These are phyloP conservation scores for Aricia artaxerxes DNA, from an alignment of 2,888 invertebrate genomes.

Conservation along the genomic window DNA sequence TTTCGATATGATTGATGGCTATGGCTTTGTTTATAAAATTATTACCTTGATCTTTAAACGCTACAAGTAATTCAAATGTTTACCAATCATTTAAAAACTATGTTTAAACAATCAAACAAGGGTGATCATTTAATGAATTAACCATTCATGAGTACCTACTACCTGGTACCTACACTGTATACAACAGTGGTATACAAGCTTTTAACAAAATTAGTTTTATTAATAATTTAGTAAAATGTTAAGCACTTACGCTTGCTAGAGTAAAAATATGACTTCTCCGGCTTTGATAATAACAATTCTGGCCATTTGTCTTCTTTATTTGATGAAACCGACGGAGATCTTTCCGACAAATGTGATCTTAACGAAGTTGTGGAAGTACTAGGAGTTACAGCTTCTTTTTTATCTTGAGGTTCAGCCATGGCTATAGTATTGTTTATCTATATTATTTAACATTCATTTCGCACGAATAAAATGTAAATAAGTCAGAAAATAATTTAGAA, in stretches of 20 bases:
- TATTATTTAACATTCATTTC: not conserved
- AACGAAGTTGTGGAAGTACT: slow-evolving; percentile 63
- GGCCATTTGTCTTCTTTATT: slow-evolving; percentile 74
- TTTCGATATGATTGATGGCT: not conserved
- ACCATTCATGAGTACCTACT: too few species aligned
- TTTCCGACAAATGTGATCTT: slow-evolving; percentile 59
- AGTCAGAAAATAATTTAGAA: not conserved
- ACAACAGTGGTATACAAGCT: too few species aligned
- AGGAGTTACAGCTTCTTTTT: slow-evolving; percentile 58
- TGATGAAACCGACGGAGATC: slow-evolving; percentile 68
- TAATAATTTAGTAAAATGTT: not conserved
- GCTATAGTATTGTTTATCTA: slow-evolving; percentile 1
- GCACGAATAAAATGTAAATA: not conserved
- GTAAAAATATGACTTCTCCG: slow-evolving; percentile 69
- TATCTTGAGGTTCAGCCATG: slow-evolving; percentile 67
- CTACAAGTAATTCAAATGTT: not conserved
- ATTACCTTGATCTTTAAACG: not conserved
- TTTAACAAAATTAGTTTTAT: too few species aligned
- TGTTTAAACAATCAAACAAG: not conserved
- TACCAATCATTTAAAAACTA: not conserved
- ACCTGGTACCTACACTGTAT: too few species aligned
- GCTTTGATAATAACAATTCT: slow-evolving; percentile 70
- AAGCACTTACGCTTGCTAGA: slow-evolving; percentile 66
- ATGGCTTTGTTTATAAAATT: not conserved
- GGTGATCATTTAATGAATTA: not conserved